Evolutionary conservation across 2,113 vertebrate genomes (phyloP), one percentile per base, ranked within the genome.

Genomic region (Ibidorhyncha struthersii): DNA sequence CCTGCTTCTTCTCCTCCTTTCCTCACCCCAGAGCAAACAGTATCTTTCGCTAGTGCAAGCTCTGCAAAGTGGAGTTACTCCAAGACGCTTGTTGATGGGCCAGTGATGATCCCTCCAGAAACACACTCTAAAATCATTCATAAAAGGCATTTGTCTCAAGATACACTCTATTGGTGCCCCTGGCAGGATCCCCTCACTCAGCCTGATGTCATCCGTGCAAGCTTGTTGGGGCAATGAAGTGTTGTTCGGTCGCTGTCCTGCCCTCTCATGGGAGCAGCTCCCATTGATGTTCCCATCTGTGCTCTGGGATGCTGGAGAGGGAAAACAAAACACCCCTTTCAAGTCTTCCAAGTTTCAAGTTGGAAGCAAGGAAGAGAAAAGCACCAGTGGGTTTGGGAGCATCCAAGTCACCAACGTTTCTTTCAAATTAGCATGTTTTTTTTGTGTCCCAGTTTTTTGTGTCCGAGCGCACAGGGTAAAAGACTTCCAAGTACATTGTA

Each of bases 341-440:
- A 21, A 58, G 9, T 7, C 41, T 76, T 30, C 65, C 34, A 34
- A 34, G 50, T 19, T 62, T 30, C 63, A 66, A 59, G 63, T 6
- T 10, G 43, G 21, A 70, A 61, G 6, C 2, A 36, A 52, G 36
- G 63, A 72, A 56, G 26, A 72, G 8, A 32, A 85, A 79, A 79
- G 36, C 30, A 29, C 6, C 3, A 0, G 40, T 4, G 30, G 32
- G 13, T n/a, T 58, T 71, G 59, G 50, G 52, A 71, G 50, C 45
- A 34, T 32, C 12, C 34, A 34, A 43, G 30, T 17, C 53, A 41
- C 8, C 0, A 0, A 4, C 1, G 9, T 16, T 74, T n/a, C 71
- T 25, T 82, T 79, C 61, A 59, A 43, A 56, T 25, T 34, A 81
- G 22, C 25, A 8, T 2, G 20, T 10, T 0, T 1, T 3, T 67